Evolutionary conservation across 1,140 invertebrate genomes (phyloP).

Genomic region (Lucilia cuprina): DNA sequence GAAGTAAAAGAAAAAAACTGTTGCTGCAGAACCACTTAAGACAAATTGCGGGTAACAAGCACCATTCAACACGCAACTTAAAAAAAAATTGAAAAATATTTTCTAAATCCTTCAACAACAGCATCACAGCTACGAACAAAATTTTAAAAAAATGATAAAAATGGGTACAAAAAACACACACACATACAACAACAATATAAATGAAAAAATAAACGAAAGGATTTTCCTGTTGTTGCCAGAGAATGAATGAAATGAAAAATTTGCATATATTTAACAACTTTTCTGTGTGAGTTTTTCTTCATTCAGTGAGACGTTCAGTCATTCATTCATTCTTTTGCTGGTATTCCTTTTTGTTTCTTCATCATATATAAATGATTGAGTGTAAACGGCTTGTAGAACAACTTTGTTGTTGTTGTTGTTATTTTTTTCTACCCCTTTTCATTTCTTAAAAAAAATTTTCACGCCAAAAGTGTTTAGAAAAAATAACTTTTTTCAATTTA

Average conservation of each 20-base stretch:
- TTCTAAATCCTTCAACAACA: constrained; percentile 36
- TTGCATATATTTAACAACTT: constrained; percentile 35
- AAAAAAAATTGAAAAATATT: constrained; percentile 32
- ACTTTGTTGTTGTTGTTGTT: background rate
- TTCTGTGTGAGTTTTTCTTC: constrained; percentile 22
- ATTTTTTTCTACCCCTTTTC: too few species aligned
- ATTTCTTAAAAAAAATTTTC: background rate
- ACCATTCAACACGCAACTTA: constrained; percentile 39
- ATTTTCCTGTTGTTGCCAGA: constrained; percentile 29
- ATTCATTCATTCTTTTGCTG: background rate
- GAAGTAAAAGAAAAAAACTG: constrained; percentile 1
- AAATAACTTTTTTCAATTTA: constrained; percentile 18
- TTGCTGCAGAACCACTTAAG: constrained; percentile 53
- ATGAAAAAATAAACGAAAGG: constrained; percentile 29
- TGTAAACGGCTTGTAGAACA: constrained; percentile 32
- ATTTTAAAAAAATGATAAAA: background rate
- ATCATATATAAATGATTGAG: constrained; percentile 29
- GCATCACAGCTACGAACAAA: background rate
- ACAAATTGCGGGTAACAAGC: constrained; percentile 59
- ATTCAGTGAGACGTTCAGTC: too few species aligned
- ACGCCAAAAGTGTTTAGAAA: background rate
- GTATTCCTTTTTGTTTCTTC: background rate
- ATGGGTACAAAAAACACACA: background rate
- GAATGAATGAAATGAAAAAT: constrained; percentile 37
- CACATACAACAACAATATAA: background rate